Evolutionary conservation across 2,888 invertebrate species (phyloP).

Genomic region (Podotricha telesiphe): DNA sequence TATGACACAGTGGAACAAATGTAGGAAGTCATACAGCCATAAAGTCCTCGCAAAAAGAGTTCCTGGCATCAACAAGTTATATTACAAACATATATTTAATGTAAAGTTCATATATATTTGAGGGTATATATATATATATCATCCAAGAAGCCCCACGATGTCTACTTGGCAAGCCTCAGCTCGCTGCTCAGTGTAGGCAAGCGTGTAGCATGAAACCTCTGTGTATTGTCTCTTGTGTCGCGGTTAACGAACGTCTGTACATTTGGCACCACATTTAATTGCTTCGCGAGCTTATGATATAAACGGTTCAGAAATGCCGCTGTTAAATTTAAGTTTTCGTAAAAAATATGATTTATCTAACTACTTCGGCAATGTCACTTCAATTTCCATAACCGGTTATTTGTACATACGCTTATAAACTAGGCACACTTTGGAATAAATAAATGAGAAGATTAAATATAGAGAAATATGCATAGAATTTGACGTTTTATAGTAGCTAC

Average conservation of each 20-base stretch:
- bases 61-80: too few relatives aligned
- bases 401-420: neutral
- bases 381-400: neutral
- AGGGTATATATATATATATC: neutral
- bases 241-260: constrained; percentile 16
- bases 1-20: too few relatives aligned
- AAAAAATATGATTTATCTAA: neutral
- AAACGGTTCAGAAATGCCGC: neutral
- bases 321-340: constrained; percentile 10
- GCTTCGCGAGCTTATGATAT: constrained; percentile 9
- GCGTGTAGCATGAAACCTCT: constrained; percentile 8
- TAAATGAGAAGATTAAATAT: neutral
- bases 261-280: constrained; percentile 19
- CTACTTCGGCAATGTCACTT: neutral
- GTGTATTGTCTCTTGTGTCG: constrained; percentile 4
- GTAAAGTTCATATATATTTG: too few relatives aligned
- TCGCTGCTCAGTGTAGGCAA: neutral
- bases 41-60: too few relatives aligned
- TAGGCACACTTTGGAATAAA: too few relatives aligned
- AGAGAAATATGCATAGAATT: neutral
- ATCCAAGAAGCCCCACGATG: neutral
- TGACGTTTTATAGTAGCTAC: neutral
- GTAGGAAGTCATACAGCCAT: too few relatives aligned
- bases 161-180: constrained; percentile 20
- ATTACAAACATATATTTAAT: too few relatives aligned